A percentile compares a stretch with the other conserved stretches of the same genome.
These are phyloP conservation scores for Melanostigma gelatinosum DNA, from an alignment of 2,113 vertebrate species.

Conservation along the genomic window DNA sequence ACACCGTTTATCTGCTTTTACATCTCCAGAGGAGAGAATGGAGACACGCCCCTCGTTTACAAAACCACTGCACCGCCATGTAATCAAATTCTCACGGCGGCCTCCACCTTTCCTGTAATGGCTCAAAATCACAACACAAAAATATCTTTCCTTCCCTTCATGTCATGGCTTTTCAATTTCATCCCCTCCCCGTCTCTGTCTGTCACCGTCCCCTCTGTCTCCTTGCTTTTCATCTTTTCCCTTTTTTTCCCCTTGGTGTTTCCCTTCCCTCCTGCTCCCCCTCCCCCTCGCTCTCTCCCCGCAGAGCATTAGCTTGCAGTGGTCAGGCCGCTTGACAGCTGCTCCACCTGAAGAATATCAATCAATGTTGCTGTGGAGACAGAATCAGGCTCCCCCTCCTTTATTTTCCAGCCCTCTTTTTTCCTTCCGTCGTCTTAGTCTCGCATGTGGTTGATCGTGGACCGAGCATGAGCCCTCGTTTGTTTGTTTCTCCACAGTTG, in stretches of 20 bases:
- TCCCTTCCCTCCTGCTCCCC: slow-evolving; percentile 25
- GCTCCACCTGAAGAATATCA: slow-evolving; percentile 88
- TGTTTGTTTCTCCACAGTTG: slow-evolving; percentile 30
- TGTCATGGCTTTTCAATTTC: slow-evolving; percentile 35
- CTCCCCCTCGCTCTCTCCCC: slow-evolving; percentile 61
- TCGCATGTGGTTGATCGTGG: not conserved
- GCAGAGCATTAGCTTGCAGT: slow-evolving; percentile 81
- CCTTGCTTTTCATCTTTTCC: slow-evolving; percentile 51
- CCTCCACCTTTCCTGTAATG: slow-evolving; percentile 26
- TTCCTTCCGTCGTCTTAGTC: not conserved
- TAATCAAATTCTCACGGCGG: slow-evolving; percentile 42
- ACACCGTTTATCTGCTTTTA: slow-evolving; percentile 8
- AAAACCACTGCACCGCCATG: slow-evolving; percentile 14
- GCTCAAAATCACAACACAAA: slow-evolving; percentile 26
- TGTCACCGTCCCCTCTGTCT: slow-evolving; percentile 43
- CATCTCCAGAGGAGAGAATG: slow-evolving; percentile 2
- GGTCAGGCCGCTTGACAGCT: slow-evolving; percentile 83
- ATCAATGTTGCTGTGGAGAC: slow-evolving; percentile 90
- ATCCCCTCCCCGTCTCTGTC: slow-evolving; percentile 22
- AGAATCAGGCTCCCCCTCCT: slow-evolving; percentile 52
- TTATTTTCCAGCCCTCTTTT: slow-evolving; percentile 25
- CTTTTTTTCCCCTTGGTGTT: slow-evolving; percentile 42
- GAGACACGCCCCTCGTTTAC: slow-evolving; percentile 40
- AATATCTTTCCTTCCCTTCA: slow-evolving; percentile 18
- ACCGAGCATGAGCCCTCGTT: slow-evolving; percentile 36